Percentiles rank a stretch among this genome's conserved stretches.
These are phyloP conservation scores for Caradrina kadenii DNA, from an alignment of 2,888 invertebrate species.

Conservation along the genomic window DNA sequence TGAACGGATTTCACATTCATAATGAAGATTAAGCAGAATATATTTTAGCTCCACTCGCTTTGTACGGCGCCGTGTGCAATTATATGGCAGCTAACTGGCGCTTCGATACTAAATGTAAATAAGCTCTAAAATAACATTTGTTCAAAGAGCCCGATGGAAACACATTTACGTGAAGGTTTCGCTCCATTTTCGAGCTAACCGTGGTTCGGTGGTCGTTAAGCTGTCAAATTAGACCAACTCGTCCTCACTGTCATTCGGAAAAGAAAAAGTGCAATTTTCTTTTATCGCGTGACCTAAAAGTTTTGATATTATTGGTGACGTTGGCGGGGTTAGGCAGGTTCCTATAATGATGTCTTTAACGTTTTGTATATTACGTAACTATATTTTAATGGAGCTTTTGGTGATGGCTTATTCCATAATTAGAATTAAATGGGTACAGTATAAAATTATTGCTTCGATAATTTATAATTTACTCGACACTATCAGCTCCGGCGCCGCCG, in stretches of 20 bases:
- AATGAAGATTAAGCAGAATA: slow-evolving; percentile 81
- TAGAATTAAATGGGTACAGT: slow-evolving; percentile 52
- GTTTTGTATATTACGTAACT: slow-evolving; percentile 34
- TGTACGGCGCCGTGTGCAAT: slow-evolving; percentile 63
- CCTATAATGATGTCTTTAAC: slow-evolving; percentile 41
- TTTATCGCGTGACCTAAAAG: slow-evolving; percentile 81
- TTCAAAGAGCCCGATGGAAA: slow-evolving; percentile 66
- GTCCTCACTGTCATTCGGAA: slow-evolving; percentile 77
- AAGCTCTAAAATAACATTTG: slow-evolving; percentile 66
- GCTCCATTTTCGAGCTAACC: slow-evolving; percentile 72
- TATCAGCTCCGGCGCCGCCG: slow-evolving; percentile 62
- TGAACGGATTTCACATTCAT: slow-evolving; percentile 85
- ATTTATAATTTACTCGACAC: slow-evolving; percentile 68
- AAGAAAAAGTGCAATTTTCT: slow-evolving; percentile 83
- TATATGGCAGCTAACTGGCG: slow-evolving; percentile 62
- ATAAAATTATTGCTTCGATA: slow-evolving; percentile 63
- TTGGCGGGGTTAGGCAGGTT: slow-evolving; percentile 48
- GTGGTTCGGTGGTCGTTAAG: slow-evolving; percentile 77
- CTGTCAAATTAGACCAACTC: slow-evolving; percentile 82
- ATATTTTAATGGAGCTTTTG: slow-evolving; percentile 21
- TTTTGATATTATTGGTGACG: slow-evolving; percentile 78
- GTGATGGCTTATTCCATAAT: slow-evolving; percentile 38
- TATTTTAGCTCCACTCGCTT: slow-evolving; percentile 67
- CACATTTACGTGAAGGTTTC: slow-evolving; percentile 65
- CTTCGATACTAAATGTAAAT: slow-evolving; percentile 67